Base-by-base conservation (phyloP, 2,888 invertebrate genomes). In the Watsonalla cultraria region DNA sequence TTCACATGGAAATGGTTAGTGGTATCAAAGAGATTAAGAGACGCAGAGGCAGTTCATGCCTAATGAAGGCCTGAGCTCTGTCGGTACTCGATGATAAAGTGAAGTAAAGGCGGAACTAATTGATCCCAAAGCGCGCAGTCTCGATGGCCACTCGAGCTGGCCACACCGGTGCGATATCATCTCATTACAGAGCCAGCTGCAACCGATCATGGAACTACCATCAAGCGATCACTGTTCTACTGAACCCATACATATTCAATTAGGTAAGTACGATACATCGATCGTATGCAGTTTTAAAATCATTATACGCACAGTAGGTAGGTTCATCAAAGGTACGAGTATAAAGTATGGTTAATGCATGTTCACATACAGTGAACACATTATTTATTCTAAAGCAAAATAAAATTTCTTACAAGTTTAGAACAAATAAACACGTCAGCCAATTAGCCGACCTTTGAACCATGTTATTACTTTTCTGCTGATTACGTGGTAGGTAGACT, bases 51-150 rank as follows among this genome's bases (percentile, higher is more conserved):
- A 39, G 14, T 37, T 7, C 9, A 48, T 37, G 37, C 14, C 7
- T 37, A 14, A 9, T 37, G 45, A 11, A 45, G 13, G n/a, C 11
- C 7, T 14, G 37, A 37, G 15, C 52, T 56, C 51, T 55, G 47
- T 35, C 53, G 51, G 54, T 51, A 54, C 51, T 54, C 49, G n/a
- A 60, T 46, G 52, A 53, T 61, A 48, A 54, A 56, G 56, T 60
- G 57, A 57, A 51, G 61, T 56, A 60, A 68, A 67, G 65, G 74
- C 76, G 72, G 72, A 76, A 77, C 79, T 84, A 86, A 88, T 86
- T 83, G 78, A 71, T 59, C 64, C 72, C 83, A 80, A 42, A 84
- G 80, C 82, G 84, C 82, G 84, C 70, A 75, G 74, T 78, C 76
- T 82, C 72, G 72, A 80, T 75, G 68, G 65, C 56, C 55, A 65